A percentile compares a stretch with the other conserved stretches of the same genome.
Evolutionary conservation across 2,888 invertebrate species (phyloP).

Genomic region (Eurytoma adleriae): DNA sequence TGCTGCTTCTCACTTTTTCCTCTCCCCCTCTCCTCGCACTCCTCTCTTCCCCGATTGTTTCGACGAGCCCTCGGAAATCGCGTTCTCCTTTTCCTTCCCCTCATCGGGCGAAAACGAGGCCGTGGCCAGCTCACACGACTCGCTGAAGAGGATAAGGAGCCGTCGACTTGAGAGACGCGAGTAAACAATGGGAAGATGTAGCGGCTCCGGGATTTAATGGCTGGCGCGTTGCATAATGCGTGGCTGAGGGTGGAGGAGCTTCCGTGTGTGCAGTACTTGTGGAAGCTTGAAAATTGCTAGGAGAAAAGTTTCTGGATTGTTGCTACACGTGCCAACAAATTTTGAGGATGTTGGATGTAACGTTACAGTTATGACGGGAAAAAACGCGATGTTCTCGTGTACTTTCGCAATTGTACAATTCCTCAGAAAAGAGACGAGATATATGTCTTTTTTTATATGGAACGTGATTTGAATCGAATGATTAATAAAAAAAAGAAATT

Average conservation of each 20-base stretch:
- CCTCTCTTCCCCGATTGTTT: background rate
- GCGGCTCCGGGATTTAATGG: slow-evolving; percentile 45
- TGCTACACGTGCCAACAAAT: too few relatives aligned
- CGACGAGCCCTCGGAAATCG: background rate
- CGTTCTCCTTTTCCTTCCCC: background rate
- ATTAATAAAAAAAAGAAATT: too few relatives aligned
- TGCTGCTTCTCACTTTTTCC: slow-evolving; percentile 8
- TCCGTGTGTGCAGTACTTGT: background rate
- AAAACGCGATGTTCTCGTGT: too few relatives aligned
- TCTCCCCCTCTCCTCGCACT: background rate
- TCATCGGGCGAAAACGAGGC: slow-evolving; percentile 25
- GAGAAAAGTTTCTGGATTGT: background rate
- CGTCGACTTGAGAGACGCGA: background rate
- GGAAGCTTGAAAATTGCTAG: background rate
- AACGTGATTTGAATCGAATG: too few relatives aligned
- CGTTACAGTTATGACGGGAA: too few relatives aligned
- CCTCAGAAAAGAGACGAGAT: too few relatives aligned
- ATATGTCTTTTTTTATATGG: too few relatives aligned
- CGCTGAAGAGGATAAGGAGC: slow-evolving; percentile 33
- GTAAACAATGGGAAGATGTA: slow-evolving; percentile 43
- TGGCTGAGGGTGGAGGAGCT: background rate
- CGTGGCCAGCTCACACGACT: slow-evolving; percentile 20
- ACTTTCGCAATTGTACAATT: too few relatives aligned
- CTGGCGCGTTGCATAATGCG: slow-evolving; percentile 14
- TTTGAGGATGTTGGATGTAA: too few relatives aligned